These are phyloP conservation scores for Diabrotica undecimpunctata DNA, from an alignment of 1,140 invertebrate species.

Conservation along the genomic window DNA sequence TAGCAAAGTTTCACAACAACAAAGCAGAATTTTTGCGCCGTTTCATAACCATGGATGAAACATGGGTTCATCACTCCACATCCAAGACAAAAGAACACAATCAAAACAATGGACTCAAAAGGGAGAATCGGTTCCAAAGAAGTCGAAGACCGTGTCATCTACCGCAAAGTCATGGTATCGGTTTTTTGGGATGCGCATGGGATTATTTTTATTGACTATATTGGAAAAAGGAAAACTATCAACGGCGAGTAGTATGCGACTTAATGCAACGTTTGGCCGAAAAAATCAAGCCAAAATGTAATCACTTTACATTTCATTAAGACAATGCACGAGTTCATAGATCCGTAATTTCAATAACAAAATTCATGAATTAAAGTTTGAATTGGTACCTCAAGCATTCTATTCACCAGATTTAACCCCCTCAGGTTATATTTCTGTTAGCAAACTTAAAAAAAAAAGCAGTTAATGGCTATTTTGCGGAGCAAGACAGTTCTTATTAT, in stretches of 20 bases:
- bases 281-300: background rate
- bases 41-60: background rate
- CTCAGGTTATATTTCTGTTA: background rate
- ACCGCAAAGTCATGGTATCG: too few relatives aligned
- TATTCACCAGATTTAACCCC: background rate
- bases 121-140: background rate
- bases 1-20: too few relatives aligned
- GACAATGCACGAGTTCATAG: background rate
- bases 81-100: background rate
- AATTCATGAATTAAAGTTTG: background rate
- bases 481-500: background rate
- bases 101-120: background rate
- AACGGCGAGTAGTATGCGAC: background rate
- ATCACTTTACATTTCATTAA: background rate
- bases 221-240: background rate
- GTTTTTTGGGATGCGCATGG: too few relatives aligned
- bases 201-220: background rate
- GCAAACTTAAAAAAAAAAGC: background rate
- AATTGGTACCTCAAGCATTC: background rate
- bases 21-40: background rate
- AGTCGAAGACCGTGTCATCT: background rate
- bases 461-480: background rate
- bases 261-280: background rate
- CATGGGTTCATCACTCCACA: background rate
- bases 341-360: background rate